Evolutionary conservation across 2,888 invertebrate species (phyloP).

Genomic region (Marronus borbonicus): DNA sequence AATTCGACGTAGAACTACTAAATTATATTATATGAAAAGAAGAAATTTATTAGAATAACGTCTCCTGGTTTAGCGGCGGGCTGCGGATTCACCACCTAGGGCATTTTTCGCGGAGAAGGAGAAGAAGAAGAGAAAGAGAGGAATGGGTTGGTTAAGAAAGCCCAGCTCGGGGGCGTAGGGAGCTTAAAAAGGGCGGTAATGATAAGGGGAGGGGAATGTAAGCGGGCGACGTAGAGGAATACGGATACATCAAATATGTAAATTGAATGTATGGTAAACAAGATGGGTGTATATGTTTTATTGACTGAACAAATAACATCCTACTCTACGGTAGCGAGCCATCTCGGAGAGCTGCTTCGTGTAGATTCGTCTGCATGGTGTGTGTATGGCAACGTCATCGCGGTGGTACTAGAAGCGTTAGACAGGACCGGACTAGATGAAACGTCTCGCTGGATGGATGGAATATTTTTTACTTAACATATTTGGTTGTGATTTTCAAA

Average conservation of each 20-base stretch:
- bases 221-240: conserved; percentile 8
- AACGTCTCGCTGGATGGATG: too few species aligned
- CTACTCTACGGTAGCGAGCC: background rate
- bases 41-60: conserved; percentile 46
- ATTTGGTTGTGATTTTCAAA: too few species aligned
- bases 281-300: conserved; percentile 50
- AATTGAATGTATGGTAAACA: conserved; percentile 52
- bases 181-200: background rate
- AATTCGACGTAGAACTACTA: conserved; percentile 39
- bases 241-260: conserved; percentile 50
- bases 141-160: background rate
- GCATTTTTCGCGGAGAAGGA: background rate
- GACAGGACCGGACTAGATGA: too few species aligned
- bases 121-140: background rate
- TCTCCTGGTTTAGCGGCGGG: background rate
- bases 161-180: background rate
- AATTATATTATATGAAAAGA: conserved; percentile 44
- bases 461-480: too few species aligned
- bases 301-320: conserved; percentile 49
- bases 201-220: too few species aligned
- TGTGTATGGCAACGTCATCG: background rate
- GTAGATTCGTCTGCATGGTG: background rate
- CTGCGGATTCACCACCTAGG: conserved; percentile 5
- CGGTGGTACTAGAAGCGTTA: too few species aligned
- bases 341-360: background rate